These are phyloP conservation scores for Harpagifer antarcticus DNA, from an alignment of 2,797 vertebrate genomes.

Conservation along the genomic window DNA sequence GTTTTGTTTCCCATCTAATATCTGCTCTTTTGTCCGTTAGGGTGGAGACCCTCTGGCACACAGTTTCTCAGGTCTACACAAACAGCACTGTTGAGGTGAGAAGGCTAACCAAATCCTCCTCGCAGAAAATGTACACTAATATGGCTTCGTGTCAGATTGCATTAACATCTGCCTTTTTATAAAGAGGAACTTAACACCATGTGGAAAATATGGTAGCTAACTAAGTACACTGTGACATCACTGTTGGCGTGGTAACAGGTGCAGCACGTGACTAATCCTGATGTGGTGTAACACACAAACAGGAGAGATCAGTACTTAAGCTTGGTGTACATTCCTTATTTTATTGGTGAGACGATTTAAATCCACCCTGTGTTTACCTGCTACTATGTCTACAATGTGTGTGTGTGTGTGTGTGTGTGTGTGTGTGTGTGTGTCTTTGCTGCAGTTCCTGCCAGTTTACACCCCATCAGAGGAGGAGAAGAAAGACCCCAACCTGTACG, in stretches of 20 bases:
- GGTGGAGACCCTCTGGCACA: constrained; percentile 87
- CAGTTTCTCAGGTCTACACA: constrained; percentile 88
- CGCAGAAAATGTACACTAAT: too few species aligned
- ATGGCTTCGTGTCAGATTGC: too few species aligned
- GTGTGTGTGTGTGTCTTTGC: not conserved
- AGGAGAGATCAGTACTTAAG: not conserved
- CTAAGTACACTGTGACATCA: not conserved
- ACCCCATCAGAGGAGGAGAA: constrained; percentile 87
- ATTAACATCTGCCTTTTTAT: too few species aligned
- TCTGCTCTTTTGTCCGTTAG: constrained; percentile 59
- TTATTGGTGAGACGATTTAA: not conserved
- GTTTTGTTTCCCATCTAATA: not conserved
- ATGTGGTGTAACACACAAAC: not conserved
- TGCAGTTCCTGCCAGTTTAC: constrained; percentile 92
- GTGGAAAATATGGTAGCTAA: not conserved
- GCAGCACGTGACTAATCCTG: not conserved
- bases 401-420: too few species aligned
- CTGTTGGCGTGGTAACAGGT: not conserved
- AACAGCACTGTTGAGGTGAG: constrained; percentile 90
- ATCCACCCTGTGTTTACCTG: not conserved
- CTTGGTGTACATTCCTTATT: too few species aligned
- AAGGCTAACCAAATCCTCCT: not conserved
- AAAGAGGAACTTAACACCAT: not conserved
- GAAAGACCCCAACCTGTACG: constrained; percentile 87
- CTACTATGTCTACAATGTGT: not conserved